phyloP scores from a whole-genome alignment of 2,888 invertebrate species.

The Phyllotreta cruciferae region DNA sequence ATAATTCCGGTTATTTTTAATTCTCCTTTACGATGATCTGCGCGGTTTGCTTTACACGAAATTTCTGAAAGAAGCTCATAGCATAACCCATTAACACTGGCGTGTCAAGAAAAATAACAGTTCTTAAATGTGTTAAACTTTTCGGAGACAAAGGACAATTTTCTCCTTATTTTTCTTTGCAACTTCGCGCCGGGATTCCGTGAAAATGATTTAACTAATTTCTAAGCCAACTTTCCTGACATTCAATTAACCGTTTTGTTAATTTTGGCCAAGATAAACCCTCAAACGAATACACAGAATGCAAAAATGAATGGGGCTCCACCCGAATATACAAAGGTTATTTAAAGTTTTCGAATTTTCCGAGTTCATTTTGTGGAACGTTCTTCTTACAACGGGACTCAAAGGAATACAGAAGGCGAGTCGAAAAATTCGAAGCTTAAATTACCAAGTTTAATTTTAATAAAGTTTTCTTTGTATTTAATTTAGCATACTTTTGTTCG shows the following conservation, averaged over 20 bases:
- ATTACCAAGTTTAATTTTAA: no score
- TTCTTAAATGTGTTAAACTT: no score
- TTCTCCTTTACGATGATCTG: no score
- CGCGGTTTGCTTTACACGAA: no score
- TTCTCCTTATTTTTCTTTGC: no score
- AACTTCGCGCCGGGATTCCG: background rate
- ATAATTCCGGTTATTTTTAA: no score
- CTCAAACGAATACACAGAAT: slow-evolving; percentile 10
- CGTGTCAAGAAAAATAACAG: no score
- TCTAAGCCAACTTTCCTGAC: background rate
- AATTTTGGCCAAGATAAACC: slow-evolving; percentile 6
- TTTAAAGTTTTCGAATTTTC: slow-evolving; percentile 26
- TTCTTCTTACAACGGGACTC: background rate
- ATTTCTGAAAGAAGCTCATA: no score
- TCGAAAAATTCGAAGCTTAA: background rate
- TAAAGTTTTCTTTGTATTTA: no score
- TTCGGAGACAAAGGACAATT: no score
- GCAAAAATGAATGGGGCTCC: background rate
- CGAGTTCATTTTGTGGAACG: slow-evolving; percentile 7
- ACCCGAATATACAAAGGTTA: slow-evolving; percentile 8
- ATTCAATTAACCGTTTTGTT: slow-evolving; percentile 6
- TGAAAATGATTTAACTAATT: background rate
- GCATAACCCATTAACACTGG: no score
- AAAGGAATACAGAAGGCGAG: slow-evolving; percentile 1
- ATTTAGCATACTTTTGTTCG: no score